Percentiles rank a stretch among this genome's conserved stretches.
Evolutionary conservation across 2,797 vertebrate species (phyloP).

Genomic region (Xenentodon cancila): DNA sequence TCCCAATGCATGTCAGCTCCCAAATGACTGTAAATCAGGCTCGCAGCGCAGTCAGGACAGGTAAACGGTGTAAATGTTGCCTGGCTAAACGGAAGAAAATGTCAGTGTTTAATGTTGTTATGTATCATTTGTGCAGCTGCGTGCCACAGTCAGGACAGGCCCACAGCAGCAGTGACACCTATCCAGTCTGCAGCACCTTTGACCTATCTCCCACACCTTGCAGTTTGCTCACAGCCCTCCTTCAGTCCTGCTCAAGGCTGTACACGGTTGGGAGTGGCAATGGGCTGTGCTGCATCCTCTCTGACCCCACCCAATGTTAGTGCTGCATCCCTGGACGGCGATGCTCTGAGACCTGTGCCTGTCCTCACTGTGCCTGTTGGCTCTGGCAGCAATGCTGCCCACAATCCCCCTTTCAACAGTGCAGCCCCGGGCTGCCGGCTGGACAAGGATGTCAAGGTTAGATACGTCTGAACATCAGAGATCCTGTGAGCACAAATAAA

Average conservation of each 20-base stretch:
- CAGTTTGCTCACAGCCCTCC: constrained; percentile 83
- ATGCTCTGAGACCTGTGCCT: constrained; percentile 78
- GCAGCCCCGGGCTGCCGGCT: constrained; percentile 78
- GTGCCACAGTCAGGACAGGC: constrained; percentile 92
- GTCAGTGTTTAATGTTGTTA: neutral
- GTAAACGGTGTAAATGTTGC: constrained; percentile 64
- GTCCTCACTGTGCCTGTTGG: constrained; percentile 73
- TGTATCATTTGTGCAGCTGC: constrained; percentile 77
- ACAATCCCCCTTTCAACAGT: constrained; percentile 73
- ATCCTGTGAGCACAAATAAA: neutral
- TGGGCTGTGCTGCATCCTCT: constrained; percentile 87
- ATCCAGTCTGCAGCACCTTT: constrained; percentile 88
- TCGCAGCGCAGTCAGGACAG: constrained; percentile 92
- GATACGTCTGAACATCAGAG: neutral
- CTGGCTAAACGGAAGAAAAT: accelerated
- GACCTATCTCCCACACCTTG: constrained; percentile 82
- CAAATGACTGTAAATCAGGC: constrained; percentile 99
- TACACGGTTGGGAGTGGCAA: constrained; percentile 75
- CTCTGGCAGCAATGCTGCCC: constrained; percentile 71
- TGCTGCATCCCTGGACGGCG: constrained; percentile 86
- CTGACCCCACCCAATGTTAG: constrained; percentile 84
- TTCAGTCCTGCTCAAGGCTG: constrained; percentile 81
- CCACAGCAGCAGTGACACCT: constrained; percentile 91
- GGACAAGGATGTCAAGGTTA: constrained; percentile 94
- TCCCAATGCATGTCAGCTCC: constrained; percentile 90